Conservation (phyloP, 1,140 invertebrate species). For the Agraylea sexmaculata region DNA sequence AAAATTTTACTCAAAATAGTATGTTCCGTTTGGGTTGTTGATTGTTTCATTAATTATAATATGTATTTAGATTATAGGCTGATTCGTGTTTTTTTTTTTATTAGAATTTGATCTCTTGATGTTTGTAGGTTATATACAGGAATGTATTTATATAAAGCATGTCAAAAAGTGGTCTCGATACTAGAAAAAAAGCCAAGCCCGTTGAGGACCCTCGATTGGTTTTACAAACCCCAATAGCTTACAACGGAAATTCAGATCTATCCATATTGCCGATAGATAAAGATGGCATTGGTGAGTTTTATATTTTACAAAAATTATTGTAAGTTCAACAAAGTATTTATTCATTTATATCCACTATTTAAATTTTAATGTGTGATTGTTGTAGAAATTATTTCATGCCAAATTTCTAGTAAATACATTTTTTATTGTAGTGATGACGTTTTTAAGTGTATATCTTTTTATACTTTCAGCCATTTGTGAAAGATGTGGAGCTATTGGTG, state of each 20-base stretch:
- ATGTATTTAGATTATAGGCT: too few relatives aligned
- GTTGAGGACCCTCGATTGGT: slow-evolving; percentile 63
- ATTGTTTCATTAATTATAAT: too few relatives aligned
- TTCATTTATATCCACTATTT: slow-evolving; percentile 2
- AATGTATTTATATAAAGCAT: too few relatives aligned
- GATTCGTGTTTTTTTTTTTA: too few relatives aligned
- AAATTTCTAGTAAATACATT: too few relatives aligned
- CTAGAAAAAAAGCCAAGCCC: slow-evolving; percentile 52
- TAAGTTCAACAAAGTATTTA: too few relatives aligned
- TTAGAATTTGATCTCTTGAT: too few relatives aligned
- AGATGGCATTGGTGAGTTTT: slow-evolving; percentile 60
- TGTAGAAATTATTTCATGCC: too few relatives aligned
- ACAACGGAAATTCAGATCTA: slow-evolving; percentile 53
- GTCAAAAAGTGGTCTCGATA: slow-evolving; percentile 9
- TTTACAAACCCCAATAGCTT: slow-evolving; percentile 67
- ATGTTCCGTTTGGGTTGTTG: too few relatives aligned
- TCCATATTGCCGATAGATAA: slow-evolving; percentile 60
- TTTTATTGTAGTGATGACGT: neutral
- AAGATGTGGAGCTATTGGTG: slow-evolving; percentile 78
- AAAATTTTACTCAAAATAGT: too few relatives aligned
- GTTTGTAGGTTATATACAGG: too few relatives aligned
- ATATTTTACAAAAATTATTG: neutral
- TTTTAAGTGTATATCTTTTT: slow-evolving; percentile 5
- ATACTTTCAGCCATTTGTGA: slow-evolving; percentile 65
- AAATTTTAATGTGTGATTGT: too few relatives aligned